phyloP scores from a whole-genome alignment of 1,140 invertebrate species.

The Agrilus planipennis region DNA sequence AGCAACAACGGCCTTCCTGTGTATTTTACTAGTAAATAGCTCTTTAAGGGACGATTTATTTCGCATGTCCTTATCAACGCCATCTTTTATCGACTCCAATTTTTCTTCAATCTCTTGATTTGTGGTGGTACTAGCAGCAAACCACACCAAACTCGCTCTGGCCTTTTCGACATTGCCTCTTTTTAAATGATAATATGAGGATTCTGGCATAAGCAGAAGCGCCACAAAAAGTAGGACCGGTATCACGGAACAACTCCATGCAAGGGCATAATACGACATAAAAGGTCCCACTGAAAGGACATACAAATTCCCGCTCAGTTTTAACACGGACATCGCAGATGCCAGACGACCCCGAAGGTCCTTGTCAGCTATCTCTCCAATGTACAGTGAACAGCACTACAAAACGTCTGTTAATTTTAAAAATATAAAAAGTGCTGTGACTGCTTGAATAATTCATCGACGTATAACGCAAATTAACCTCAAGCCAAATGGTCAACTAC shows the following conservation, averaged over 20 bases:
- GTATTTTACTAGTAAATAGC: conserved; percentile 3
- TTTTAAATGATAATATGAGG: conserved; percentile 49
- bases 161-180: conserved; percentile 41
- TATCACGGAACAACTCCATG: conserved; percentile 31
- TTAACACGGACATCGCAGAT: conserved; percentile 41
- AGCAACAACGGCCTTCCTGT: conserved; percentile 11
- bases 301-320: conserved; percentile 46
- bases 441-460: no score
- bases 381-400: conserved; percentile 40
- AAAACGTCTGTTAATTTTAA: conserved; percentile 4
- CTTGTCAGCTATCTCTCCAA: conserved; percentile 49
- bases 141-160: conserved; percentile 35
- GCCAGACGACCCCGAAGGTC: conserved; percentile 48
- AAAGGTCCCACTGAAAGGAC: conserved; percentile 42
- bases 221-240: conserved; percentile 40
- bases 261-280: conserved; percentile 29
- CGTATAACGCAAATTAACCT: no score
- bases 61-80: conserved; percentile 7
- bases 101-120: conserved; percentile 9
- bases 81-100: conserved; percentile 10
- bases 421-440: no score
- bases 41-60: conserved; percentile 9
- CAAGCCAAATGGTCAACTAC: no score
- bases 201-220: conserved; percentile 46
- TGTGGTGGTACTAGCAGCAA: neutral